A percentile compares a stretch with the other conserved stretches of the same genome.
Evolutionary conservation across 2,797 vertebrate species (phyloP).

Genomic region (Mus caroli): DNA sequence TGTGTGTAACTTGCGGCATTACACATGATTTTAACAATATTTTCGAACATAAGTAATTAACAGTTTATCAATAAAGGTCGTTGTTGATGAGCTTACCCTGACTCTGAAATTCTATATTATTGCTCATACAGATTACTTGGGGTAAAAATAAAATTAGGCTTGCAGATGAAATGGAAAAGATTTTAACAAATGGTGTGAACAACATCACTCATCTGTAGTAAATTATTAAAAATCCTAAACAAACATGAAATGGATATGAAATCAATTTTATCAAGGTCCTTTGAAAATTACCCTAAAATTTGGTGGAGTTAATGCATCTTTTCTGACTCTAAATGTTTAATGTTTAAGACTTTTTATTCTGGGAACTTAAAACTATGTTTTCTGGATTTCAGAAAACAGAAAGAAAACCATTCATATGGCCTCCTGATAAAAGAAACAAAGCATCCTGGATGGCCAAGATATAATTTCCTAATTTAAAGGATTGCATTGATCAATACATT

Average conservation of each 20-base stretch:
- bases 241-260: not conserved
- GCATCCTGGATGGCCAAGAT: not conserved
- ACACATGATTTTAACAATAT: slow-evolving; percentile 16
- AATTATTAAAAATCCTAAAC: slow-evolving; percentile 2
- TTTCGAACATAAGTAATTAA: slow-evolving; percentile 24
- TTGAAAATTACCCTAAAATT: not conserved
- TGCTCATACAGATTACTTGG: slow-evolving; percentile 16
- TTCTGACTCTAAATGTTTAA: not conserved
- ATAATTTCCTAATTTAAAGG: slow-evolving; percentile 49
- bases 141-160: not conserved
- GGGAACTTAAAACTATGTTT: not conserved
- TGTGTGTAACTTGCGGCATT: slow-evolving; percentile 32
- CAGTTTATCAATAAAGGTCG: slow-evolving; percentile 54
- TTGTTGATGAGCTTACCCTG: not conserved
- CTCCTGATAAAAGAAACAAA: not conserved
- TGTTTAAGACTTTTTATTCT: not conserved
- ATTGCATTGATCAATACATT: not conserved
- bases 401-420: slow-evolving; percentile 8
- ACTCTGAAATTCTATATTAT: slow-evolving; percentile 6
- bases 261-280: not conserved
- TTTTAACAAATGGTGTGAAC: not conserved
- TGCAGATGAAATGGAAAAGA: not conserved
- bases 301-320: not conserved
- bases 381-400: not conserved
- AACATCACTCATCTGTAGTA: not conserved